phyloP scores from a whole-genome alignment of 1,140 invertebrate genomes.

The Stenopsyche tienmushanensis region DNA sequence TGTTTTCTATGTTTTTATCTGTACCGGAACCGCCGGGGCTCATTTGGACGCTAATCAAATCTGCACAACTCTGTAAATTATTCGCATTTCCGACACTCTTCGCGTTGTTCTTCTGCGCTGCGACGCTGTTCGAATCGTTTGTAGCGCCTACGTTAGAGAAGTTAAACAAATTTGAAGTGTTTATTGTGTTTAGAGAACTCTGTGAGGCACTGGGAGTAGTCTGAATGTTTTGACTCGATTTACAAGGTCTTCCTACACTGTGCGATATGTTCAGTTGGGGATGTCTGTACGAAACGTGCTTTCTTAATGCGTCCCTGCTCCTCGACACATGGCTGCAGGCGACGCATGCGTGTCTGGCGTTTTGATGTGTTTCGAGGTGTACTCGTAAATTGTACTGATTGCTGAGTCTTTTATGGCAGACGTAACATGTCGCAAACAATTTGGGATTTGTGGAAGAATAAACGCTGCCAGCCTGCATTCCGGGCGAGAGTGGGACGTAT shows the following conservation, averaged over 20 bases:
- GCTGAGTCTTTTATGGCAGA: conserved; percentile 83
- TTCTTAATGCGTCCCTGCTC: conserved; percentile 80
- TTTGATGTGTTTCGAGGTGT: conserved; percentile 86
- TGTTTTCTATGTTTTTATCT: not conserved
- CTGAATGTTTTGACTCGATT: conserved; percentile 33
- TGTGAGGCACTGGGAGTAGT: conserved; percentile 10
- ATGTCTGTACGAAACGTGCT: conserved; percentile 85
- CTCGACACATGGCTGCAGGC: conserved; percentile 83
- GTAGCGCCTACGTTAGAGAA: conserved; percentile 20
- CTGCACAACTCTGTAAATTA: not conserved
- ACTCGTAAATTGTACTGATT: conserved; percentile 88
- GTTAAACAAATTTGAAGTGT: conserved; percentile 28
- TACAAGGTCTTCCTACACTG: conserved; percentile 38
- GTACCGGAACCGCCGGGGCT: not conserved
- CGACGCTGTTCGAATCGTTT: not conserved
- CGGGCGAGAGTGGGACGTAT: conserved; percentile 33
- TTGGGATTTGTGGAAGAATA: conserved; percentile 43
- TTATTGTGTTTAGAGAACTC: conserved; percentile 13
- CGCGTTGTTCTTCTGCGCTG: not conserved
- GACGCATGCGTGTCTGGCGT: conserved; percentile 74
- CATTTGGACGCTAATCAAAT: not conserved
- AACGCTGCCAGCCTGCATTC: conserved; percentile 25
- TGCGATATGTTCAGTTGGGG: conserved; percentile 47
- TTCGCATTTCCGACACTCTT: not conserved
- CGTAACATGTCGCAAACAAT: conserved; percentile 69